Evolutionary conservation across 2,888 invertebrate species (phyloP), one percentile per base, ranked within the genome.

Genomic region (Asteroscopus sphinx): DNA sequence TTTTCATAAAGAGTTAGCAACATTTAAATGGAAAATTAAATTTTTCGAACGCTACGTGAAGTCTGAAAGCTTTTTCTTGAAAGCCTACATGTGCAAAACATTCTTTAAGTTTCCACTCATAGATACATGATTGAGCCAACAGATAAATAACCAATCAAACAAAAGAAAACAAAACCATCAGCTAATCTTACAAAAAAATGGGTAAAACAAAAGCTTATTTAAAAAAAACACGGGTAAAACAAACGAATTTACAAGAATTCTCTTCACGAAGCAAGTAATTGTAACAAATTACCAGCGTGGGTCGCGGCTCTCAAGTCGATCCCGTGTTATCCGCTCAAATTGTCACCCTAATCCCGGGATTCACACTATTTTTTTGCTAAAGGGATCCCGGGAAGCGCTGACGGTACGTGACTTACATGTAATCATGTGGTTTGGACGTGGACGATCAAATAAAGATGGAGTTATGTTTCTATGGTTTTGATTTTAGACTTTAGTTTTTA

Each of bases 331-430:
- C 88, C 85, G 80, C 88, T 87, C 85, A 89, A 90, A 89, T 89
- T 85, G 89, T 84, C 86, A 78, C 88, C 87, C 83, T 87, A 85
- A 88, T 88, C 86, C 71, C 81, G 81, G 79, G 80, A 77, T 76
- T 74, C 69, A 57, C 67, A 73, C 79, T 75, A 89, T 92, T 90
- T 90, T 89, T 92, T 90, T 90, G 87, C 91, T 92, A 91, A 92
- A 90, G 89, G 92, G 91, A 91, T 85, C 81, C 77, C 72, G 72
- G 72, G 68, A 68, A 67, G 65, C 68, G 78, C 78, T 51, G 68
- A 67, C 76, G 61, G 68, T 75, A 89, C 92, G 92, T 92, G 93
- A 91, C 88, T 85, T 69, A 76, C 77, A 83, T 84, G 76, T 66
- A 66, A 76, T 73, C 46, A 52, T 33, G 71, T 60, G 49, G 53